Evolutionary conservation across 2,888 invertebrate genomes (phyloP).

Genomic region (Phlogophora meticulosa): DNA sequence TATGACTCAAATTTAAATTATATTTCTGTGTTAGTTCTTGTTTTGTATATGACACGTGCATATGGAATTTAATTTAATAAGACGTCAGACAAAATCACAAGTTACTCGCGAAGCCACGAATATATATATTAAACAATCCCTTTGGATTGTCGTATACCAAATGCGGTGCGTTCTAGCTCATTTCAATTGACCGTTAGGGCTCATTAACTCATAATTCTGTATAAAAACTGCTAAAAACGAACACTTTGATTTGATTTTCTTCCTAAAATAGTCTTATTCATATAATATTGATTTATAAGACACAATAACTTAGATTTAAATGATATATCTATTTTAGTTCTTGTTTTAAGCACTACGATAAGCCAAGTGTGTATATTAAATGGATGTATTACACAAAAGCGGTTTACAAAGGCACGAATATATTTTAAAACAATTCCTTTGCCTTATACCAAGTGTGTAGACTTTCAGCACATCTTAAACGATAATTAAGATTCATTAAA

Average conservation of each 20-base stretch:
- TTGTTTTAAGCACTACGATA: neutral
- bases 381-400: neutral
- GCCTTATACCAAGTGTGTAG: no score
- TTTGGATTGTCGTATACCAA: neutral
- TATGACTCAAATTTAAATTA: neutral
- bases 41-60: no score
- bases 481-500: neutral
- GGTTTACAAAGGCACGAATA: neutral
- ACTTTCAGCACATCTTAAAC: neutral
- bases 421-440: neutral
- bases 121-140: neutral
- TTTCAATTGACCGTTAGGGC: neutral
- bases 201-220: neutral
- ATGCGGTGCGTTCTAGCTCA: neutral
- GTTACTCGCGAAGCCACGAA: neutral
- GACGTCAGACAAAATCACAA: neutral
- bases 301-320: neutral
- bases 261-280: neutral
- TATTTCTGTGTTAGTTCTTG: no score
- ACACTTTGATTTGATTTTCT: neutral
- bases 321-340: no score
- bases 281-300: neutral
- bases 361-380: neutral
- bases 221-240: neutral
- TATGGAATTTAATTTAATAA: neutral